phyloP scores from a whole-genome alignment of 30 jellyfish, hydroid and myxozoan genomes.

The Aurelia coerulea region DNA sequence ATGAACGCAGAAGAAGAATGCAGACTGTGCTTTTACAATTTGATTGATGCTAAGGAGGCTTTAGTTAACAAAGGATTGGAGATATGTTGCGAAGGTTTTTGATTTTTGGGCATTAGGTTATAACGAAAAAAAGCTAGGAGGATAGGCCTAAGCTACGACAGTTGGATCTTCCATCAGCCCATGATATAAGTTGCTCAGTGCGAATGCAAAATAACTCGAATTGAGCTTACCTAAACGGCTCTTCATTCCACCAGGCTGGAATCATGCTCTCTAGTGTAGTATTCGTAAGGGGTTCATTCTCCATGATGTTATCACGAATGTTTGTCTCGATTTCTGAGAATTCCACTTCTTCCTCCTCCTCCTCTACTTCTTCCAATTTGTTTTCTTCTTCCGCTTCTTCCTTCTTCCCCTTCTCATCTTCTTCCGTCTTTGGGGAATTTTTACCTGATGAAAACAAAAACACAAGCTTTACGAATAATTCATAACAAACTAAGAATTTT shows the following conservation, averaged over 20 bases:
- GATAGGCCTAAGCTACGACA: too few relatives aligned
- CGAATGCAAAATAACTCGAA: too few relatives aligned
- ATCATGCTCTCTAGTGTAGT: constrained; percentile 78
- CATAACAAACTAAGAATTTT: too few relatives aligned
- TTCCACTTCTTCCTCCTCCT: constrained; percentile 73
- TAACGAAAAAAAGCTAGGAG: too few relatives aligned
- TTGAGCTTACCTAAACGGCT: constrained; percentile 79
- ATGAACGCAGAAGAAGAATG: too few relatives aligned
- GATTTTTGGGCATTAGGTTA: too few relatives aligned
- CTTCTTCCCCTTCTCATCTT: not conserved
- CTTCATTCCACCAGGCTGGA: constrained; percentile 97
- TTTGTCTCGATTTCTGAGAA: constrained; percentile 84
- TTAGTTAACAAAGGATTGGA: too few relatives aligned
- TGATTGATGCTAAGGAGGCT: too few relatives aligned
- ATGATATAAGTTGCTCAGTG: too few relatives aligned
- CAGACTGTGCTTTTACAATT: too few relatives aligned
- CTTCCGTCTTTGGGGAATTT: constrained; percentile 17
- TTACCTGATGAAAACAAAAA: not conserved
- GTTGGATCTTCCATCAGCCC: too few relatives aligned
- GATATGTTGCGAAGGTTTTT: too few relatives aligned
- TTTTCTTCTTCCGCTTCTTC: constrained; percentile 4
- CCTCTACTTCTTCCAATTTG: constrained; percentile 7
- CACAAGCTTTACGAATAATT: not conserved
- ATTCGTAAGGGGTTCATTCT: constrained; percentile 72
- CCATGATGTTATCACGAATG: constrained; percentile 73